Conservation (phyloP, 2,888 invertebrate species). For the Himalopsyche anomala region DNA sequence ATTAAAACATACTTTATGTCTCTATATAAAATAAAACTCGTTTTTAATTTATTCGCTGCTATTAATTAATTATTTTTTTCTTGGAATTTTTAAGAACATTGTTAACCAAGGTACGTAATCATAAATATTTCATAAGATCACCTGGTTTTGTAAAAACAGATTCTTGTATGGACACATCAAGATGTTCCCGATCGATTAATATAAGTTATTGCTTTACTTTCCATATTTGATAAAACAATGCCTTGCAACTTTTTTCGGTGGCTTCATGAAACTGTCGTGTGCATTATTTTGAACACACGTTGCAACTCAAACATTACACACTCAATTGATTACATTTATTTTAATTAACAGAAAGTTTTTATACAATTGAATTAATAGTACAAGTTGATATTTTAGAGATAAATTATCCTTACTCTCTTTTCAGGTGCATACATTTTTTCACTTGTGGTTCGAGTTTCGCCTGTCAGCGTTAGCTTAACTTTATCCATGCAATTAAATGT, state of each 20-base stretch:
- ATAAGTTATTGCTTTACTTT: slow-evolving; percentile 52
- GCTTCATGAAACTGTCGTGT: too few relatives aligned
- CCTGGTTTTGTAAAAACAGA: slow-evolving; percentile 11
- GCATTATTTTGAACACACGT: not conserved
- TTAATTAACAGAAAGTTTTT: too few relatives aligned
- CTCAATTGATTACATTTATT: too few relatives aligned
- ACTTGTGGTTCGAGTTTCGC: too few relatives aligned
- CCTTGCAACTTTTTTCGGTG: not conserved
- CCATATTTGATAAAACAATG: slow-evolving; percentile 47
- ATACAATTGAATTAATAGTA: too few relatives aligned
- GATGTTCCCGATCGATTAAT: slow-evolving; percentile 30
- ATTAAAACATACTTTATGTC: not conserved
- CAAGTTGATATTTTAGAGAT: too few relatives aligned
- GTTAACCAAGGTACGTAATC: not conserved
- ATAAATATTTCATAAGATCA: slow-evolving; percentile 41
- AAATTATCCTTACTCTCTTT: too few relatives aligned
- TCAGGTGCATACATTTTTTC: too few relatives aligned
- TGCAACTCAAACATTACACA: not conserved
- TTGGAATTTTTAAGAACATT: not conserved
- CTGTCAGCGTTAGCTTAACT: too few relatives aligned
- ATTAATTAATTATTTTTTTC: not conserved
- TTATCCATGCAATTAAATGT: too few relatives aligned
- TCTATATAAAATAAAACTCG: not conserved
- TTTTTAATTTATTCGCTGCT: not conserved
- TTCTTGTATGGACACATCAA: not conserved